These are phyloP conservation scores for Dione juno DNA, from an alignment of 2,888 invertebrate species.

Conservation along the genomic window DNA sequence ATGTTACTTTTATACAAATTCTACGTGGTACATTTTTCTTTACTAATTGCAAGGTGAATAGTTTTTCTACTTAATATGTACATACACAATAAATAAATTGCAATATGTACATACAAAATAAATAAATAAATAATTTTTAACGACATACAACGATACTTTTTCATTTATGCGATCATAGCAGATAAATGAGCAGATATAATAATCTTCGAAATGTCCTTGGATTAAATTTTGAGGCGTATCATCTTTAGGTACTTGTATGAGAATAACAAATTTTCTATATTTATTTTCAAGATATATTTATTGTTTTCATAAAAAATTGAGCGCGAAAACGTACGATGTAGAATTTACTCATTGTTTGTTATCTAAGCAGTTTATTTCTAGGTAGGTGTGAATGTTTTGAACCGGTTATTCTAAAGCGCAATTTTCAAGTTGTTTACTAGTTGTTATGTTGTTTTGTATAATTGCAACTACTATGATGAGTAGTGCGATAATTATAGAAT, in stretches of 20 bases:
- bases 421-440: constrained; percentile 3
- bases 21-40: too few species aligned
- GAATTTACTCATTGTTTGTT: constrained; percentile 29
- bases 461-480: neutral
- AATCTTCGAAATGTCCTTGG: neutral
- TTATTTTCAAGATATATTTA: neutral
- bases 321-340: constrained; percentile 30
- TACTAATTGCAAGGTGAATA: too few species aligned
- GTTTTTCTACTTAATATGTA: too few species aligned
- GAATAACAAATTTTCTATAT: neutral
- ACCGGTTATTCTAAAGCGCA: constrained; percentile 1
- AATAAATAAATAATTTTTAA: too few species aligned
- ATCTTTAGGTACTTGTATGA: neutral
- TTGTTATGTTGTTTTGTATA: constrained; percentile 4
- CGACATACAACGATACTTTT: too few species aligned
- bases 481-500: constrained; percentile 3
- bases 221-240: neutral
- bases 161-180: too few species aligned
- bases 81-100: too few species aligned
- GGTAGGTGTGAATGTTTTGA: neutral
- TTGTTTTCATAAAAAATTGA: constrained; percentile 12
- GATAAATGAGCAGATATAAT: too few species aligned
- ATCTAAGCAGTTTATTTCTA: constrained; percentile 10
- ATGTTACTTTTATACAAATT: too few species aligned
- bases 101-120: too few species aligned